Percentiles rank a stretch among this genome's conserved stretches.
Evolutionary conservation across 2,113 vertebrate genomes (phyloP).

Genomic region (Lepisosteus oculatus): DNA sequence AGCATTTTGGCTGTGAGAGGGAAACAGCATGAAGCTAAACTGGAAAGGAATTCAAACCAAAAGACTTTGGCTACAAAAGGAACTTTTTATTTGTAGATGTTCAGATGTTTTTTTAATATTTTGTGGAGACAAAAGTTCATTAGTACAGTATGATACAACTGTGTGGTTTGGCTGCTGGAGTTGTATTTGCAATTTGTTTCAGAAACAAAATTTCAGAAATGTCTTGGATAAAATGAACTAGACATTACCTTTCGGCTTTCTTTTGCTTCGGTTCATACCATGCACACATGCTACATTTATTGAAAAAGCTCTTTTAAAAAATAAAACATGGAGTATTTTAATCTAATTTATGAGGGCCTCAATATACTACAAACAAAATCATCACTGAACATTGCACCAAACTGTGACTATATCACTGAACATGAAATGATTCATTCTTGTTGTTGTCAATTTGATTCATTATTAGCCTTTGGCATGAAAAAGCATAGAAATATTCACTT

Average conservation of each 20-base stretch:
- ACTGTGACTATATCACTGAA: conserved; percentile 11
- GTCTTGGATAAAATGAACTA: conserved; percentile 9
- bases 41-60: conserved; percentile 16
- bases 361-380: conserved; percentile 9
- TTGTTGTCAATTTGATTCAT: background rate
- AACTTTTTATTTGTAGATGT: conserved; percentile 40
- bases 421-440: background rate
- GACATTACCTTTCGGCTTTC: background rate
- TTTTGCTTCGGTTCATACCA: conserved; percentile 38
- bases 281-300: conserved; percentile 54
- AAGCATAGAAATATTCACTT: conserved; percentile 25
- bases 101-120: conserved; percentile 25
- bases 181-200: conserved; percentile 18
- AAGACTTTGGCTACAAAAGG: conserved; percentile 36
- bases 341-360: conserved; percentile 13
- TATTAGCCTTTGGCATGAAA: conserved; percentile 24
- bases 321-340: conserved; percentile 25
- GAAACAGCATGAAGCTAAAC: no score
- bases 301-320: conserved; percentile 30
- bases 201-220: conserved; percentile 13
- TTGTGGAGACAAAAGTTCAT: conserved; percentile 22
- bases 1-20: no score
- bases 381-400: conserved; percentile 17
- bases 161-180: conserved; percentile 16
- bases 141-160: conserved; percentile 28